Evolutionary conservation across 2,888 invertebrate species (phyloP), one percentile per base, ranked within the genome.

Genomic region (Candidula unifasciata): DNA sequence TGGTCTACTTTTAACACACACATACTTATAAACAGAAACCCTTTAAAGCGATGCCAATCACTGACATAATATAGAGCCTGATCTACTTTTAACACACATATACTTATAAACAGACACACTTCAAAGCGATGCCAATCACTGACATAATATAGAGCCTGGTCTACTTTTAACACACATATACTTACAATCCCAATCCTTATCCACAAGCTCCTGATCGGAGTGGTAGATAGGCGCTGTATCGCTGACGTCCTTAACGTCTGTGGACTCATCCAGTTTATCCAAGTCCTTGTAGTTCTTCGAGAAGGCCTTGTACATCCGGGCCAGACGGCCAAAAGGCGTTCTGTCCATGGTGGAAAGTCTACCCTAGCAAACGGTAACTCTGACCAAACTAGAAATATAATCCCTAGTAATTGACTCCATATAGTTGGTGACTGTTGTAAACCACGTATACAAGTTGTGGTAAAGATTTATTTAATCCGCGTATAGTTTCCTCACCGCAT

Each of bases 181-280:
- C 83, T 83, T 52, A 83, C 83, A 79, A 27, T 83, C 83, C 79
- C 73, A 79, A 52, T 83, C 83, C 73, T 83, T 83, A 37, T 83
- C 78, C 37, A 71, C 52, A 21, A 27, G 69, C 52, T 83, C 83
- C 44, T 83, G 83, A 64, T 83, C 83, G 0, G 66, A 68, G 66
- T 60, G 76, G 64, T 80, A 83, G 52, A 83, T 79, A 16, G 83
- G 73, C 6, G 82, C 82, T 3, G 77, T 77, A 73, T 77, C 82
- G 35, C 30, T 33, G 16, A 30, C 44, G 18, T 73, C 73, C 13
- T 57, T 52, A n/a, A 71, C 83, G 0, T 1, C 18, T 10, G 76
- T 18, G 3, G 60, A 64, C 10, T 30, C 68, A 6, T 76, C 44
- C 27, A 79, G 79, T 30, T 73, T 83, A 44, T 83, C 83, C 33